Evolutionary conservation across 1,140 invertebrate species (phyloP).

Genomic region (Condylostylus longicornis): DNA sequence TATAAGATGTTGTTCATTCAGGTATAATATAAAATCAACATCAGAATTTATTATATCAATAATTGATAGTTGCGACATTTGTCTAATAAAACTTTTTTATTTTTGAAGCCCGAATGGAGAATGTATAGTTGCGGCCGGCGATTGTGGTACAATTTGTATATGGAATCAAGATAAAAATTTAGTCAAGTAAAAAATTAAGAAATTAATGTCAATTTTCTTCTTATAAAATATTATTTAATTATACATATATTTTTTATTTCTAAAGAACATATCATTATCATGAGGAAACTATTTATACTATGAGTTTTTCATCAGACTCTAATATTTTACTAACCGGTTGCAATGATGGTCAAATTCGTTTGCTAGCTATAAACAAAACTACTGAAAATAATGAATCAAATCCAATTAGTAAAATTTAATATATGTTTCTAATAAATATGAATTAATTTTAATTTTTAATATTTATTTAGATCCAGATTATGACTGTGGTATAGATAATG

Average conservation of each 20-base stretch:
- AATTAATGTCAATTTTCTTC: neutral
- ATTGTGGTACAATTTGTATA: constrained; percentile 6
- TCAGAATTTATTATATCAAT: neutral
- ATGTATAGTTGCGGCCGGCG: constrained; percentile 3
- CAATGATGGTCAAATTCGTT: too few species aligned
- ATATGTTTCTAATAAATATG: neutral
- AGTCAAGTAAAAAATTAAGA: neutral
- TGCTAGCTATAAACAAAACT: too few species aligned
- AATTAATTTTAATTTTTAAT: constrained; percentile 1
- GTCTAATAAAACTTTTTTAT: neutral
- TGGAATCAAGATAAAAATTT: constrained; percentile 6
- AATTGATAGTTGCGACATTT: neutral
- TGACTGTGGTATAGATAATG: constrained; percentile 37
- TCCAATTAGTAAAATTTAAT: neutral
- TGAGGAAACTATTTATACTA: constrained; percentile 46
- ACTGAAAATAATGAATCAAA: constrained; percentile 20
- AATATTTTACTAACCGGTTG: constrained; percentile 49
- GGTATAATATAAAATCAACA: too few species aligned
- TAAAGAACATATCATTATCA: constrained; percentile 46
- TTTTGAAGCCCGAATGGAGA: constrained; percentile 5
- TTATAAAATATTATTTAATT: neutral
- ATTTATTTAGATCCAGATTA: constrained; percentile 1
- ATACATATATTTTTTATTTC: constrained; percentile 9
- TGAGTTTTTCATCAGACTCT: constrained; percentile 50
- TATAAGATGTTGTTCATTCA: constrained; percentile 35